A percentile compares a stretch with the other conserved stretches of the same genome.
Conservation (phyloP, 1,140 invertebrate species). For the Drosophila saltans region DNA sequence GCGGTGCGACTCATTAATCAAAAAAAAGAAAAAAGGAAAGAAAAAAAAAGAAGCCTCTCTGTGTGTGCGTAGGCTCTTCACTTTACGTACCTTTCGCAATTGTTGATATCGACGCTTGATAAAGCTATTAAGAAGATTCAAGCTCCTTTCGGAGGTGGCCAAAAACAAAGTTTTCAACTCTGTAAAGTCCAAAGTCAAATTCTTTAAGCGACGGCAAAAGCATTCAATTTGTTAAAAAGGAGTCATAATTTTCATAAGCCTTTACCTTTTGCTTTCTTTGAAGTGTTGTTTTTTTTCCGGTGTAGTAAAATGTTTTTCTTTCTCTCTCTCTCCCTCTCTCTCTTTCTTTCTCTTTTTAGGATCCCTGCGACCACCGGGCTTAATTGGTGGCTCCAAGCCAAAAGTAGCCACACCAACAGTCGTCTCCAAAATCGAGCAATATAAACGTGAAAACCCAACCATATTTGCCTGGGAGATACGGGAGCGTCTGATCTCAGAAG, state of each 20-base stretch:
- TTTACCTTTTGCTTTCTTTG: too few species aligned
- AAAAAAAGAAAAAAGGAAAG: conserved; percentile 25
- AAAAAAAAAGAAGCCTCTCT: too few species aligned
- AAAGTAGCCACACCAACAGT: conserved; percentile 98
- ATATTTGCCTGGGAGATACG: conserved; percentile 99
- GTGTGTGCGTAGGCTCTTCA: conserved; percentile 12
- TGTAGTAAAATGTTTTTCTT: conserved; percentile 1
- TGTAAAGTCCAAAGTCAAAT: too few species aligned
- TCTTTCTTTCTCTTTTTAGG: conserved; percentile 86
- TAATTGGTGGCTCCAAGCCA: conserved; percentile 99
- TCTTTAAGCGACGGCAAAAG: too few species aligned
- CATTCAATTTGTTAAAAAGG: too few species aligned
- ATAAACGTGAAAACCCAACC: conserved; percentile 98
- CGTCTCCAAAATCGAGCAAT: conserved; percentile 97
- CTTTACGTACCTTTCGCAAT: conserved; percentile 16
- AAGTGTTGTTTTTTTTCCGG: neutral
- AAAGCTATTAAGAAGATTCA: conserved; percentile 66
- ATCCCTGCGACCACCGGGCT: conserved; percentile 95
- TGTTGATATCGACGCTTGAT: conserved; percentile 55
- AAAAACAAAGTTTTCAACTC: neutral
- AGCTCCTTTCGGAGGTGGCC: neutral
- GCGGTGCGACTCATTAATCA: conserved; percentile 58
- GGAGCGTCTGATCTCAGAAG: conserved; percentile 96
- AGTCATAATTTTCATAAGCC: too few species aligned
- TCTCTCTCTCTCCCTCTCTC: conserved; percentile 9